Evolutionary conservation across 2,113 vertebrate species (phyloP), one percentile per base, ranked within the genome.

Genomic region (Rafetus swinhoei): DNA sequence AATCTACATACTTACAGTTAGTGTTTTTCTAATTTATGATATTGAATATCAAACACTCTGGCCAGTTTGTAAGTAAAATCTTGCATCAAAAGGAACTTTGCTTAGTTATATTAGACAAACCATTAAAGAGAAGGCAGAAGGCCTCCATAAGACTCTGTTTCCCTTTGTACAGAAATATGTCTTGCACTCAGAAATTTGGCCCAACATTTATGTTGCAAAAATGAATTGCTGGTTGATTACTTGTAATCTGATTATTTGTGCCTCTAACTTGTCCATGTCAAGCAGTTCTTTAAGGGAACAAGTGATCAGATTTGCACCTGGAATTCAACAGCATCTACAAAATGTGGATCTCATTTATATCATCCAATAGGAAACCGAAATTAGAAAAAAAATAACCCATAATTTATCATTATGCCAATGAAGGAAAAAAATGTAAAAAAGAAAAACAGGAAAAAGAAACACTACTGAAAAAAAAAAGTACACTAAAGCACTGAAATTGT

Each of bases 81-180:
- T 92, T 93, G 72, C 32, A 55, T 54, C 52, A n/a, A 52, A 80
- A 80, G 32, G 57, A 83, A 32, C 57, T 85, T 90, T 82, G 16
- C 32, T 84, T 60, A 84, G 62, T 92, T 94, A 90, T 92, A 90
- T 50, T 87, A 90, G 87, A 77, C 5, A 85, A 90, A 62, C 5
- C 24, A 72, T 35, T 72, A 35, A 35, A 35, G 18, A 35, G 35
- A 21, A 6, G 55, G 55, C 9, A 8, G 15, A 18, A 9, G 18
- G 10, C n/a, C 32, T 77, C 1, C 4, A 55, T 74, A 62, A 92
- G 32, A 12, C 56, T 82, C 21, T 25, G 39, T 77, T 77, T 77
- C 24, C n/a, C 53, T 65, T 52, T 86, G 35, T 10, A 2, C 65
- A 77, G 59, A 32, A 96, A 72, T 24, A 72, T 4, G 69, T 19